Conservation (phyloP, 2,888 invertebrate genomes). For the Pseudoips prasinana region DNA sequence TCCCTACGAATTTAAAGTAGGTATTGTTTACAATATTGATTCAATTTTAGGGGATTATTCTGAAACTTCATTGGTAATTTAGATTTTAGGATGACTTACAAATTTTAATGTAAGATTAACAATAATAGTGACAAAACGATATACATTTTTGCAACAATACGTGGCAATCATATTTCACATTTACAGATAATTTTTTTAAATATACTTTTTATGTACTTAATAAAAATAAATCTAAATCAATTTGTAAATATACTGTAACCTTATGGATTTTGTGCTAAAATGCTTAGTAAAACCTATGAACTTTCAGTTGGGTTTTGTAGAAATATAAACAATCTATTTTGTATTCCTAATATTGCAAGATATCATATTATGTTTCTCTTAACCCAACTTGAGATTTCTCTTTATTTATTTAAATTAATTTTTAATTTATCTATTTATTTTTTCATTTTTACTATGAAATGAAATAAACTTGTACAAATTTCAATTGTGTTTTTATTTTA, state of each 20-base stretch:
- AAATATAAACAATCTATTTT: conserved; percentile 43
- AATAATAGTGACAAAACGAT: conserved; percentile 27
- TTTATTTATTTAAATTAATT: conserved; percentile 71
- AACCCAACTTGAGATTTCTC: conserved; percentile 81
- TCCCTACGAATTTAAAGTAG: conserved; percentile 62
- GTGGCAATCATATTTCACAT: conserved; percentile 21
- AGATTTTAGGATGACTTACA: conserved; percentile 22
- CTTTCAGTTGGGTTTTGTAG: conserved; percentile 81
- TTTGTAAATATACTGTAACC: conserved; percentile 66
- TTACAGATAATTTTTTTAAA: conserved; percentile 20
- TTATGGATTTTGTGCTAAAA: conserved; percentile 44
- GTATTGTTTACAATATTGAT: conserved; percentile 15
- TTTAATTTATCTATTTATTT: conserved; percentile 70
- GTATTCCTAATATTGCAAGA: background rate
- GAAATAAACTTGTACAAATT: conserved; percentile 79
- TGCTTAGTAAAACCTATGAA: conserved; percentile 57
- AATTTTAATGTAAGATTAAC: too few species aligned
- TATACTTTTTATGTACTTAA: conserved; percentile 12
- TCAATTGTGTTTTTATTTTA: conserved; percentile 51
- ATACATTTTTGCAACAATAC: conserved; percentile 27
- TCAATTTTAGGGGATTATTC: conserved; percentile 70
- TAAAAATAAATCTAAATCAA: conserved; percentile 24
- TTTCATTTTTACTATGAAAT: conserved; percentile 62
- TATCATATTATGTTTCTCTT: conserved; percentile 54
- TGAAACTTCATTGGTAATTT: conserved; percentile 47